A percentile compares a stretch with the other conserved stretches of the same genome.
phyloP scores from a whole-genome alignment of 2,797 vertebrate genomes.

The Pogonophryne albipinna region DNA sequence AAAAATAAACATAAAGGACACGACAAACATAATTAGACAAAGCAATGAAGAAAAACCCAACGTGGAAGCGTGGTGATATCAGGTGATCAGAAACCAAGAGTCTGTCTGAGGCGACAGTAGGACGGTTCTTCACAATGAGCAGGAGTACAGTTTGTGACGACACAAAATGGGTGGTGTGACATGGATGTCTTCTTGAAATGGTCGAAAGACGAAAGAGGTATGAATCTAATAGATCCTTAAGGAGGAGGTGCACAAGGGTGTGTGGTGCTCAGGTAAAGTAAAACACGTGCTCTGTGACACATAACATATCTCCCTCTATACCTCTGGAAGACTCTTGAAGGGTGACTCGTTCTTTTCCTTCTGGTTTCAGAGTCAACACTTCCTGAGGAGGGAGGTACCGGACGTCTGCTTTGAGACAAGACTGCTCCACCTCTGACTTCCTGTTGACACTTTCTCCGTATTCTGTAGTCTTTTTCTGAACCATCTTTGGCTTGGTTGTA shows the following conservation, averaged over 20 bases:
- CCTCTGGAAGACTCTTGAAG: slow-evolving; percentile 64
- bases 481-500: slow-evolving; percentile 4
- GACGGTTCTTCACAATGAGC: slow-evolving; percentile 9
- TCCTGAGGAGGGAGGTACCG: slow-evolving; percentile 7
- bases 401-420: slow-evolving; percentile 17
- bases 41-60: not conserved
- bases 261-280: slow-evolving; percentile 57
- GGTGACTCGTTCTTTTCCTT: slow-evolving; percentile 42
- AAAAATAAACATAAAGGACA: slow-evolving; percentile 19
- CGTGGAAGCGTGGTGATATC: not conserved
- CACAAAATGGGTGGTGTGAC: slow-evolving; percentile 68
- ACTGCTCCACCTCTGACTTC: slow-evolving; percentile 12
- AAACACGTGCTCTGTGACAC: slow-evolving; percentile 65
- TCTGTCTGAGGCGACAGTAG: slow-evolving; percentile 23
- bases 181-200: slow-evolving; percentile 43
- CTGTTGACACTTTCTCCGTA: not conserved
- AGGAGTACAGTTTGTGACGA: slow-evolving; percentile 49
- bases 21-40: slow-evolving; percentile 33
- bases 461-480: slow-evolving; percentile 4
- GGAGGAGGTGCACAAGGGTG: slow-evolving; percentile 28
- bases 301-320: slow-evolving; percentile 48
- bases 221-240: slow-evolving; percentile 15
- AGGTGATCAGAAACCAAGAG: slow-evolving; percentile 38
- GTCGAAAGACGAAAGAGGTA: slow-evolving; percentile 28
- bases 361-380: slow-evolving; percentile 40